Evolutionary conservation across 2,113 vertebrate species (phyloP).

Genomic region (Aspidoscelis tigris): DNA sequence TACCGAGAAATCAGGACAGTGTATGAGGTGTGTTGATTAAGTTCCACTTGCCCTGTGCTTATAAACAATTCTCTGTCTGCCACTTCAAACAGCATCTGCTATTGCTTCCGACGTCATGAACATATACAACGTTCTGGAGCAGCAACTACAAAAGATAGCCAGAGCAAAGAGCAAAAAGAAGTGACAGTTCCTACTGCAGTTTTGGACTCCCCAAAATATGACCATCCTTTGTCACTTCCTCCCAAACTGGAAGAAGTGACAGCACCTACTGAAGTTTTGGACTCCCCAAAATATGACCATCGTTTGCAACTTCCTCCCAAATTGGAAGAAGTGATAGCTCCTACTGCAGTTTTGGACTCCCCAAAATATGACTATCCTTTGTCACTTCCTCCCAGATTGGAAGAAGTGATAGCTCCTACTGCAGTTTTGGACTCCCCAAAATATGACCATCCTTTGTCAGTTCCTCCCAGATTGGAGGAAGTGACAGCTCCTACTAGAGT

Average conservation of each 20-base stretch:
- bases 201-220: background rate
- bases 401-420: background rate
- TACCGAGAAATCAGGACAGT: background rate
- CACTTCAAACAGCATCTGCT: conserved; percentile 8
- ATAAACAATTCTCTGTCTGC: background rate
- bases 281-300: background rate
- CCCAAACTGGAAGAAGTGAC: background rate
- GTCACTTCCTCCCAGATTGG: no score
- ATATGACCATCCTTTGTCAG: background rate
- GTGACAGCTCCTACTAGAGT: no score
- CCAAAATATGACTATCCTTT: background rate
- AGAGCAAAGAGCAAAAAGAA: conserved; percentile 1
- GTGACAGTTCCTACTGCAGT: background rate
- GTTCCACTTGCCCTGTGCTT: background rate
- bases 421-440: background rate
- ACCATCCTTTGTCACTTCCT: background rate
- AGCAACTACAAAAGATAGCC: background rate
- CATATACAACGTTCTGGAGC: background rate
- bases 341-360: background rate
- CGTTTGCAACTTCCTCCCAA: no score
- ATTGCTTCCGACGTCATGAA: conserved; percentile 3
- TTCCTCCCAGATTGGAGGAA: no score
- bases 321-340: background rate
- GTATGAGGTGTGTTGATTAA: background rate
- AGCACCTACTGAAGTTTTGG: background rate